Evolutionary conservation across 2,888 invertebrate genomes (phyloP).

Genomic region (Andrena minutula): DNA sequence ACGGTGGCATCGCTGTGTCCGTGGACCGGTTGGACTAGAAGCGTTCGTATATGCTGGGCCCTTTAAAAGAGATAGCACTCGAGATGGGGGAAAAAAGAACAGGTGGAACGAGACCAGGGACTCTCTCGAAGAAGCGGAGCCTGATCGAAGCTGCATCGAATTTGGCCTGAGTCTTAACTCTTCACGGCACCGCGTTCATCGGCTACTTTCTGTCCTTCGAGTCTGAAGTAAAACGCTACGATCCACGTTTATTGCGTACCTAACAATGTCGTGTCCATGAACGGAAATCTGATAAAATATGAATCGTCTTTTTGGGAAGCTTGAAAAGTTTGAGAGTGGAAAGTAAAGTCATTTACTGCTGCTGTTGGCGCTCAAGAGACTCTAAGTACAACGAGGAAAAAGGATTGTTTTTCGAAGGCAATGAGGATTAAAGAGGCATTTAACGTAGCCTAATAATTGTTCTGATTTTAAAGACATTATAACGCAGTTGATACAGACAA

Average conservation of each 20-base stretch:
- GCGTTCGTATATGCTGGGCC: slow-evolving; percentile 62
- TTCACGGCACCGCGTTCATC: slow-evolving; percentile 31
- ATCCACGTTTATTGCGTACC: slow-evolving; percentile 10
- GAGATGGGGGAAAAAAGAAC: slow-evolving; percentile 67
- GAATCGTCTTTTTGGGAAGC: not conserved
- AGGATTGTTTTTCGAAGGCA: not conserved
- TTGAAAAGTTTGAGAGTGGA: not conserved
- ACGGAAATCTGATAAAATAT: not conserved
- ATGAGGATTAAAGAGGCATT: not conserved
- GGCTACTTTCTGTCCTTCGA: slow-evolving; percentile 26
- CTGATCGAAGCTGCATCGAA: slow-evolving; percentile 70
- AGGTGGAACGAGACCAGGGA: slow-evolving; percentile 56
- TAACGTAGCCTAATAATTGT: not conserved
- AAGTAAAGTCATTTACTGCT: not conserved
- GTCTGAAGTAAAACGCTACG: no score
- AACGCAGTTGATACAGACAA: no score
- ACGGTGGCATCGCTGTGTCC: slow-evolving; percentile 65
- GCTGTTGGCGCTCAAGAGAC: not conserved
- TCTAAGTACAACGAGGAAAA: not conserved
- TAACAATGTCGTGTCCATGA: slow-evolving; percentile 2
- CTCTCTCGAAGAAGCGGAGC: slow-evolving; percentile 46
- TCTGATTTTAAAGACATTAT: no score
- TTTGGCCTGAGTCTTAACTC: slow-evolving; percentile 69
- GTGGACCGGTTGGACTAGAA: slow-evolving; percentile 75
- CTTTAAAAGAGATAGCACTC: slow-evolving; percentile 76